A percentile compares a stretch with the other conserved stretches of the same genome.
phyloP scores from a whole-genome alignment of 2,113 vertebrate genomes.

The Clinocottus analis region DNA sequence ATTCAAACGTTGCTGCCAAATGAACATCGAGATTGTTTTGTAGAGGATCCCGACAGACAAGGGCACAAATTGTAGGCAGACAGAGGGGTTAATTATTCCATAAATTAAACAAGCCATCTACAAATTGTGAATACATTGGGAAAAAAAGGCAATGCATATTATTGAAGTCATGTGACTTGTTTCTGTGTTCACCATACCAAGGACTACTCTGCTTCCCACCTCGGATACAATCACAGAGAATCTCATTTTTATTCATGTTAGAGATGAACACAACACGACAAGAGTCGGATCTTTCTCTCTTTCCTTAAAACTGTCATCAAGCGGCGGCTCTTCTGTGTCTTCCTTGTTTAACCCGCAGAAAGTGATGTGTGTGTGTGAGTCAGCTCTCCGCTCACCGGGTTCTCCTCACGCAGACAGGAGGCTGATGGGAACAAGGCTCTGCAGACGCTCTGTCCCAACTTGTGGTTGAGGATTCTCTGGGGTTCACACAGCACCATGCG shows the following conservation, averaged over 20 bases:
- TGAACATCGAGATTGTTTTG: neutral
- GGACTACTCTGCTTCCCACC: neutral
- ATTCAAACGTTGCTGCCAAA: neutral
- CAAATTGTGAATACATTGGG: slow-evolving; percentile 20
- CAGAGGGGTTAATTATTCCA: slow-evolving; percentile 4
- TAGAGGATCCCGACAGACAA: neutral
- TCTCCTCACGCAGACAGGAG: slow-evolving; percentile 47
- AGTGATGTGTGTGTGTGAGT: slow-evolving; percentile 19
- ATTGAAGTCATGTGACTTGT: slow-evolving; percentile 10
- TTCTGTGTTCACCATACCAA: neutral
- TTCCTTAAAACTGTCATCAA: slow-evolving; percentile 4
- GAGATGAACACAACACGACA: slow-evolving; percentile 13
- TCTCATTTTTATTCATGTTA: slow-evolving; percentile 12
- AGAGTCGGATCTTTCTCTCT: slow-evolving; percentile 4
- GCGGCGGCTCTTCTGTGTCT: slow-evolving; percentile 39
- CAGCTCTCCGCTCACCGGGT: slow-evolving; percentile 34
- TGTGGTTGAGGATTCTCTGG: slow-evolving; percentile 4
- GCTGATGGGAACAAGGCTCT: slow-evolving; percentile 32
- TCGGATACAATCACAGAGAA: neutral
- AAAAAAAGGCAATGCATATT: neutral
- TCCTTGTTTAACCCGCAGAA: slow-evolving; percentile 26
- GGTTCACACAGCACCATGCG: slow-evolving; percentile 4
- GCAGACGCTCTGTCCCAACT: slow-evolving; percentile 32
- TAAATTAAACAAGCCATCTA: slow-evolving; percentile 15
- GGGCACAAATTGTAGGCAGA: neutral